Conservation (phyloP, 2,113 vertebrate species). For the Parotia lawesii region DNA sequence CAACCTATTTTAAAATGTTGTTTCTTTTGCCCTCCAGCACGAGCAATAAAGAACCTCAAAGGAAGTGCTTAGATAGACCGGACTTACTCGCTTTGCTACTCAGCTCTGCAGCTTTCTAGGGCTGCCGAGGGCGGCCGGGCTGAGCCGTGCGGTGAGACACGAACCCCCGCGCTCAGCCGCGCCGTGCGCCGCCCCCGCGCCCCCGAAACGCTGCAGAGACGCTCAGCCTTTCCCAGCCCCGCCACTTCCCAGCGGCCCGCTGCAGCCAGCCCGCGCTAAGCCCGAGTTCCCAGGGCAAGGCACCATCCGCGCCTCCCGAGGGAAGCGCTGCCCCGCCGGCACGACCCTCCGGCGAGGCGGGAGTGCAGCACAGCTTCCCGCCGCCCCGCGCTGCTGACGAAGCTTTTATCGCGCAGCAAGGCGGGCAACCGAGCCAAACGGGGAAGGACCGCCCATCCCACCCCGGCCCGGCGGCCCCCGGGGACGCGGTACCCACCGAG, state of each 20-base stretch:
- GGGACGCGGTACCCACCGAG: not conserved
- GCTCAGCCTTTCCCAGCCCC: fast-evolving
- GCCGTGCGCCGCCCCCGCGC: not conserved
- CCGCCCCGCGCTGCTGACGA: not conserved
- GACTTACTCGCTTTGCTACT: not conserved
- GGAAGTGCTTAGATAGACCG: not conserved
- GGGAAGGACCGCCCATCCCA: not conserved
- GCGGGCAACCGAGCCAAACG: constrained; percentile 18
- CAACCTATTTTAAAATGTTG: not conserved
- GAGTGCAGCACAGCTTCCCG: not conserved
- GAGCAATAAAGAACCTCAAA: not conserved
- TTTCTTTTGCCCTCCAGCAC: not conserved
- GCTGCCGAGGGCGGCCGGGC: fast-evolving
- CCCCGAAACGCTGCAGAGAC: not conserved
- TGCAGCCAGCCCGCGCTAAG: fast-evolving
- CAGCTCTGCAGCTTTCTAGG: not conserved
- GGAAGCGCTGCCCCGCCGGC: not conserved
- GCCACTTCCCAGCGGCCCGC: fast-evolving
- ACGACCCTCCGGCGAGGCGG: not conserved
- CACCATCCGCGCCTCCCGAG: not conserved
- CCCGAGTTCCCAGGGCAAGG: not conserved
- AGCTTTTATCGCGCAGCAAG: not conserved
- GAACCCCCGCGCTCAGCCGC: not conserved
- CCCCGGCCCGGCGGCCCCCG: no score
- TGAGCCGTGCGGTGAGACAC: not conserved